Percentiles rank a stretch among this genome's conserved stretches.
These are phyloP conservation scores for Drosophila cyrtoloma DNA, from an alignment of 2,888 invertebrate genomes.

Conservation along the genomic window DNA sequence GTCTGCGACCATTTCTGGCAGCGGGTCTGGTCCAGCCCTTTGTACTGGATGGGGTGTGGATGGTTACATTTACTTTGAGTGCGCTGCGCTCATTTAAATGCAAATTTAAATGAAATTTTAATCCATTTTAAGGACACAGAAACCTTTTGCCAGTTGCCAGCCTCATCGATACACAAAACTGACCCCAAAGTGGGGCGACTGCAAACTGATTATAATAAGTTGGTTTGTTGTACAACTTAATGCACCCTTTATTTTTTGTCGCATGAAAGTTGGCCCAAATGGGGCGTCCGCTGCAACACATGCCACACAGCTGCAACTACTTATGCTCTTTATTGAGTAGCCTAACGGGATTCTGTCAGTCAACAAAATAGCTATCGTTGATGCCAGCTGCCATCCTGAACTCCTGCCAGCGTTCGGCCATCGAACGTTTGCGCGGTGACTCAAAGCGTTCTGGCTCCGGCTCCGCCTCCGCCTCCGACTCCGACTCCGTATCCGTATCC, in stretches of 20 bases:
- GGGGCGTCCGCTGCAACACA: constrained; percentile 8
- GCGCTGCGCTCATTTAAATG: constrained; percentile 82
- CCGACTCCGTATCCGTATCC: constrained; percentile 14
- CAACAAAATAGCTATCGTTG: constrained; percentile 7
- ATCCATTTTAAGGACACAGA: constrained; percentile 79
- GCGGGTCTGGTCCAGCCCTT: constrained; percentile 37
- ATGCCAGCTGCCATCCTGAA: constrained; percentile 43
- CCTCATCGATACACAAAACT: constrained; percentile 33
- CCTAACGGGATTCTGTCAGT: constrained; percentile 2
- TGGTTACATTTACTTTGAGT: constrained; percentile 71
- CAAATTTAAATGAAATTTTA: constrained; percentile 84
- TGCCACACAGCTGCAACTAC: constrained; percentile 9
- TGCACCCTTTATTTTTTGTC: constrained; percentile 18
- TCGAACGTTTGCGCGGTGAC: background rate
- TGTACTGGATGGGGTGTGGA: constrained; percentile 28
- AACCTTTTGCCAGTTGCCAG: constrained; percentile 59
- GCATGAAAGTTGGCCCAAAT: constrained; percentile 21
- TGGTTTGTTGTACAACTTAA: constrained; percentile 44
- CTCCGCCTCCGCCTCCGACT: constrained; percentile 17
- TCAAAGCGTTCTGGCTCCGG: constrained; percentile 1
- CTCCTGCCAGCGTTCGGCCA: constrained; percentile 49
- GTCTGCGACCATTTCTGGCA: constrained; percentile 22
- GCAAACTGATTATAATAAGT: constrained; percentile 46
- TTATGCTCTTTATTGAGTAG: background rate
- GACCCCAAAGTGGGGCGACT: constrained; percentile 22